phyloP scores from a whole-genome alignment of 2,888 invertebrate species.

The Drosophila niveifrons region DNA sequence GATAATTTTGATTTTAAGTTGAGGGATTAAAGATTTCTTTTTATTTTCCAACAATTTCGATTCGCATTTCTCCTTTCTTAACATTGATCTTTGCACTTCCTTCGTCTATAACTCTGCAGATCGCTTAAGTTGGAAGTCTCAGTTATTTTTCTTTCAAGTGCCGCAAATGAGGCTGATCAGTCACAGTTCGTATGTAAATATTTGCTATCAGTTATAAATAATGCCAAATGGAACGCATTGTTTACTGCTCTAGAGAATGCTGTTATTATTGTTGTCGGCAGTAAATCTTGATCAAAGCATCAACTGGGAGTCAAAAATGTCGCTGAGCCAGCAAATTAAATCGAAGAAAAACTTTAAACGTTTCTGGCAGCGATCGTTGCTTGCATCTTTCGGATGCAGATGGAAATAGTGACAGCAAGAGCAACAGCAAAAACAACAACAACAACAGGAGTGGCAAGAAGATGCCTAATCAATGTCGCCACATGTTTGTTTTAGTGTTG shows the following conservation, averaged over 20 bases:
- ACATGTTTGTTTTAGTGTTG: constrained; percentile 35
- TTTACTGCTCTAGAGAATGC: constrained; percentile 10
- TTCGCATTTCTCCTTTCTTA: too few species aligned
- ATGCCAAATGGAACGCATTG: constrained; percentile 26
- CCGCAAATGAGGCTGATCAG: constrained; percentile 3
- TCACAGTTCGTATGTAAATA: constrained; percentile 14
- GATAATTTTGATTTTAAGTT: too few species aligned
- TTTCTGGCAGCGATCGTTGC: constrained; percentile 61
- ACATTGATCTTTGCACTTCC: too few species aligned
- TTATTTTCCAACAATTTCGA: too few species aligned
- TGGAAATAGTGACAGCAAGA: constrained; percentile 33
- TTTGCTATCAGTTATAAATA: constrained; percentile 32
- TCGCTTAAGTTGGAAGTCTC: too few species aligned
- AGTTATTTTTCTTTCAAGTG: not conserved
- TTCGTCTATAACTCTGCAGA: too few species aligned
- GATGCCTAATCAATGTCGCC: constrained; percentile 41
- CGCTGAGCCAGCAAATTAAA: constrained; percentile 42
- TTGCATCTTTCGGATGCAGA: constrained; percentile 18
- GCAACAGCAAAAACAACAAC: constrained; percentile 20
- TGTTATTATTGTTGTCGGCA: constrained; percentile 31
- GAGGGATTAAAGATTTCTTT: too few species aligned
- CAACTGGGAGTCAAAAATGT: constrained; percentile 18
- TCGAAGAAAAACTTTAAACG: constrained; percentile 69
- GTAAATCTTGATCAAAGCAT: constrained; percentile 59
- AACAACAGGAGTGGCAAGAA: constrained; percentile 31